These are phyloP conservation scores for Nibea coibor DNA, from an alignment of 2,113 vertebrate species.

Conservation along the genomic window DNA sequence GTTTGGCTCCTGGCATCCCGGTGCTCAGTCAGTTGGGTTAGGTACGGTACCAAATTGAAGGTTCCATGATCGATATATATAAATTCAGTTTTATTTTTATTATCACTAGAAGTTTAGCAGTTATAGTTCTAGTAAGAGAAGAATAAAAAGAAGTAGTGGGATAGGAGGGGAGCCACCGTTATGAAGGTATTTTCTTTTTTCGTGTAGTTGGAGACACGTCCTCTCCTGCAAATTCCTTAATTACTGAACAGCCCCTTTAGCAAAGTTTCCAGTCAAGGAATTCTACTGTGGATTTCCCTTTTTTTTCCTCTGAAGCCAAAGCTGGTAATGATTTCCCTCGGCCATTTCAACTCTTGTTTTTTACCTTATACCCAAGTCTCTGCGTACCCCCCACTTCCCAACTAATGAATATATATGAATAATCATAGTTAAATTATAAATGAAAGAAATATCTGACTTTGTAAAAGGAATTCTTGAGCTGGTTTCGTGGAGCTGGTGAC, in stretches of 20 bases:
- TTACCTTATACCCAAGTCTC: conserved; percentile 25
- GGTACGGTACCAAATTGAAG: background rate
- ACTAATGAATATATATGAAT: conserved; percentile 34
- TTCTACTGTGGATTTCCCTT: conserved; percentile 59
- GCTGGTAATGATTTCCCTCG: conserved; percentile 65
- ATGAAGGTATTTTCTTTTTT: background rate
- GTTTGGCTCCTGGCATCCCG: too few relatives aligned
- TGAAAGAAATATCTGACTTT: background rate
- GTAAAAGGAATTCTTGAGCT: conserved; percentile 17
- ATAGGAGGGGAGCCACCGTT: background rate
- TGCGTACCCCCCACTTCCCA: background rate
- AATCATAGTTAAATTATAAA: conserved; percentile 37
- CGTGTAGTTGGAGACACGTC: conserved; percentile 18
- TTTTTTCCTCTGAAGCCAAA: conserved; percentile 12
- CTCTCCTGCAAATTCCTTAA: conserved; percentile 55
- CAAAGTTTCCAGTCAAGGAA: conserved; percentile 62
- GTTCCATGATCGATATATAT: background rate
- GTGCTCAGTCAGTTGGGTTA: too few relatives aligned
- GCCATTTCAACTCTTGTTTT: conserved; percentile 59
- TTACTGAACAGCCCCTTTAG: conserved; percentile 63
- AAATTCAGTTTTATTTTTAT: background rate
- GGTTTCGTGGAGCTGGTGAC: background rate
- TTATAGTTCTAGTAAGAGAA: background rate
- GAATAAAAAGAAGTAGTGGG: background rate
- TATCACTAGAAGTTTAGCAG: background rate